A percentile compares a stretch with the other conserved stretches of the same genome.
These are phyloP conservation scores for Leucosticte australis DNA, from an alignment of 2,113 vertebrate species.

Conservation along the genomic window DNA sequence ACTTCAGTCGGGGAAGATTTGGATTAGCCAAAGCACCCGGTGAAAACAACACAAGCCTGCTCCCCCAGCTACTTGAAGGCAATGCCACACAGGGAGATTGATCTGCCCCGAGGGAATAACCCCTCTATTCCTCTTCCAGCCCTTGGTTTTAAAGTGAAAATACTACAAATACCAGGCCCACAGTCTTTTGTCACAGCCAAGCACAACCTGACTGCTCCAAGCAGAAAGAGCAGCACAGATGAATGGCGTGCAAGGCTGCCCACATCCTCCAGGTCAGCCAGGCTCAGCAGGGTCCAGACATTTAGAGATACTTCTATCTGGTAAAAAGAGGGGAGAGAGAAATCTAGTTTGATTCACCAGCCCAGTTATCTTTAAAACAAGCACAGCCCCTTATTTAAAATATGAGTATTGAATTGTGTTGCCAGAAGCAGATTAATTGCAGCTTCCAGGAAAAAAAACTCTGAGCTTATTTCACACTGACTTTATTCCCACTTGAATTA, in stretches of 20 bases:
- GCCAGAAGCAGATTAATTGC: slow-evolving; percentile 56
- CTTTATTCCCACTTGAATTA: slow-evolving; percentile 51
- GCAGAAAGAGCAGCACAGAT: background rate
- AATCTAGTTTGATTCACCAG: background rate
- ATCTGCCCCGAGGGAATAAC: background rate
- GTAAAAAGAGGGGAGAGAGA: background rate
- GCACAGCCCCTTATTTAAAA: background rate
- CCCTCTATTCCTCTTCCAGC: background rate
- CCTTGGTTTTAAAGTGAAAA: background rate
- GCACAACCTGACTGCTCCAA: background rate
- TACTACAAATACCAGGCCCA: background rate
- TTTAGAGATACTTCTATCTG: background rate
- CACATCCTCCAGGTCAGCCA: background rate
- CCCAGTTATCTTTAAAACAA: background rate
- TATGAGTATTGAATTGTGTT: background rate
- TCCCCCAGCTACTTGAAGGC: background rate
- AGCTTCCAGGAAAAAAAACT: slow-evolving; percentile 36
- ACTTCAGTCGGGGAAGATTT: background rate
- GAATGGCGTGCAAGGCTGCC: accelerated
- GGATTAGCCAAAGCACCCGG: background rate
- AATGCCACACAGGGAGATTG: background rate
- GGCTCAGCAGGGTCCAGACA: background rate
- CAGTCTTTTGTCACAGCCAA: background rate
- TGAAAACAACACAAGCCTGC: background rate
- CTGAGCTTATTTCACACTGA: slow-evolving; percentile 49